phyloP scores from a whole-genome alignment of 2,113 vertebrate genomes.

The Pelobates fuscus region DNA sequence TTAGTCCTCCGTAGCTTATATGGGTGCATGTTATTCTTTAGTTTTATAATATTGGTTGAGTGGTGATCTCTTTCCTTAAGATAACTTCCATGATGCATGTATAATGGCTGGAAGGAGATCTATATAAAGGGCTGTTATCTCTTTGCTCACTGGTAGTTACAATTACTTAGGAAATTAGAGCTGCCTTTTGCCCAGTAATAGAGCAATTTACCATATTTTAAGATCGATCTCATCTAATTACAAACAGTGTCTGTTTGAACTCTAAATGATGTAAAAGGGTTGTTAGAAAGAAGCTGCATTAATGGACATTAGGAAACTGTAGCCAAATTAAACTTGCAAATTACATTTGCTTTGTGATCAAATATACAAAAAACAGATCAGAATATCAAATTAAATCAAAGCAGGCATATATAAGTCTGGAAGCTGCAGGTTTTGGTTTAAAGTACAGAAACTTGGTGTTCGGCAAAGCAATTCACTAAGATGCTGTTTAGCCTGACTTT shows the following conservation, averaged over 20 bases:
- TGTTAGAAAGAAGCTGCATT: constrained; percentile 50
- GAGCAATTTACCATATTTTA: constrained; percentile 38
- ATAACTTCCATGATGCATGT: not conserved
- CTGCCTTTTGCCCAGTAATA: not conserved
- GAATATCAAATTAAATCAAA: constrained; percentile 28
- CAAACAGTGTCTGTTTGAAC: constrained; percentile 30
- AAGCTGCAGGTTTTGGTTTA: constrained; percentile 7
- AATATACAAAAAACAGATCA: constrained; percentile 55
- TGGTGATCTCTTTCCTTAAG: not conserved
- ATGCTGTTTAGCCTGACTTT: constrained; percentile 5
- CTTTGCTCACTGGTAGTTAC: constrained; percentile 14
- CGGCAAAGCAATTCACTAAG: not conserved
- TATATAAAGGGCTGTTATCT: constrained; percentile 24
- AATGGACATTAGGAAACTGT: constrained; percentile 51
- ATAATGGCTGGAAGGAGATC: not conserved
- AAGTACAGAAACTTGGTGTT: constrained; percentile 17
- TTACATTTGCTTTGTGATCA: constrained; percentile 22
- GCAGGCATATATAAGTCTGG: not conserved
- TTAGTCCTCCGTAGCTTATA: too few species aligned
- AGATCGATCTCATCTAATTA: constrained; percentile 37
- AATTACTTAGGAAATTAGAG: constrained; percentile 34
- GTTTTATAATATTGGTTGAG: not conserved
- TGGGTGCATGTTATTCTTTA: not conserved
- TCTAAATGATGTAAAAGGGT: constrained; percentile 31
- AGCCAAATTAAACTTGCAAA: constrained; percentile 49